phyloP scores from a whole-genome alignment of 2,888 invertebrate species.

The Zonitis immaculata region DNA sequence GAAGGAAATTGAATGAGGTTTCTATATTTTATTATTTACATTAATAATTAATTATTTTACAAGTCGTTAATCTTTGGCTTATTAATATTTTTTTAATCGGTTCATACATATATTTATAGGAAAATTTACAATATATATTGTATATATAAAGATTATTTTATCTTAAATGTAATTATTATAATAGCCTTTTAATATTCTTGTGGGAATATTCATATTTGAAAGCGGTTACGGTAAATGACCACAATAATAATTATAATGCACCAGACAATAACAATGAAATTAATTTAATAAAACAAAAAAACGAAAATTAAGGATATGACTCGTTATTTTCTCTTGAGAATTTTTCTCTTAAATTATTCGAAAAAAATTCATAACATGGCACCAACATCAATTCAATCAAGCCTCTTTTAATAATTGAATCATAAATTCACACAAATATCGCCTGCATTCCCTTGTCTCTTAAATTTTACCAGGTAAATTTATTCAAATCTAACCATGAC shows the following conservation, averaged over 20 bases:
- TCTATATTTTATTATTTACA: background rate
- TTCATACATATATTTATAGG: too few relatives aligned
- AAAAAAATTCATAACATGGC: background rate
- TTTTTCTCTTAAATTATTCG: background rate
- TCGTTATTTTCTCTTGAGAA: background rate
- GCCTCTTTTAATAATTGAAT: too few relatives aligned
- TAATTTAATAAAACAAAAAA: too few relatives aligned
- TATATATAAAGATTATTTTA: background rate
- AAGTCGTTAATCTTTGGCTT: background rate
- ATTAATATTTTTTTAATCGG: too few relatives aligned
- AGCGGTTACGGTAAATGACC: background rate
- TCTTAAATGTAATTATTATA: background rate
- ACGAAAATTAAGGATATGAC: background rate
- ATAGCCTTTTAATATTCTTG: background rate
- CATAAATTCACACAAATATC: background rate
- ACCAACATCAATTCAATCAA: background rate
- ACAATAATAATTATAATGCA: background rate
- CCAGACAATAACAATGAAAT: background rate
- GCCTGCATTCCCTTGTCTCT: background rate
- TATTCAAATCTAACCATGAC: background rate
- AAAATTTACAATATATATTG: background rate
- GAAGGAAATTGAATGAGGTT: background rate
- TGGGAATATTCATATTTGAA: background rate
- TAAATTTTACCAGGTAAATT: background rate
- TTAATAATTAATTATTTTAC: background rate